Conservation (phyloP, 2,888 invertebrate genomes). For the Epistrophe grossulariae region DNA sequence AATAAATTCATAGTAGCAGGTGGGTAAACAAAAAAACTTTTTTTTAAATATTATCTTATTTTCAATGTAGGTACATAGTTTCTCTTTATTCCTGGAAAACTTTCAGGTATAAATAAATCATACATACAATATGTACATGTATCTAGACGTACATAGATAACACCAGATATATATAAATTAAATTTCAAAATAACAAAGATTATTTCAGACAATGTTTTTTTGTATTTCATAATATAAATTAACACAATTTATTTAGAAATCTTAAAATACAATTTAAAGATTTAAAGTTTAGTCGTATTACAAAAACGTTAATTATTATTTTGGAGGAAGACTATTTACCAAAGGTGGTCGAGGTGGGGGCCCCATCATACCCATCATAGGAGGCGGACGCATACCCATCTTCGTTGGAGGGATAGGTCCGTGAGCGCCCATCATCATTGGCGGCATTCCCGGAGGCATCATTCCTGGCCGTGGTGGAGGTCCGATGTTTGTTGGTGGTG, state of each 20-base stretch:
- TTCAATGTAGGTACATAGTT: too few species aligned
- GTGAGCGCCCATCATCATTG: slow-evolving; percentile 89
- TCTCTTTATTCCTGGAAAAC: too few species aligned
- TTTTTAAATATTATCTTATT: too few species aligned
- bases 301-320: slow-evolving; percentile 73
- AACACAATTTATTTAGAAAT: slow-evolving; percentile 21
- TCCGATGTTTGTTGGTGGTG: slow-evolving; percentile 88
- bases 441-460: slow-evolving; percentile 87
- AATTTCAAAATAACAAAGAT: too few species aligned
- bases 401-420: slow-evolving; percentile 90
- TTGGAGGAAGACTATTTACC: slow-evolving; percentile 88
- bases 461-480: slow-evolving; percentile 87
- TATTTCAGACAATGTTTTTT: too few species aligned
- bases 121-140: too few species aligned
- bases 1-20: too few species aligned
- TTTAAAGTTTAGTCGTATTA: slow-evolving; percentile 29
- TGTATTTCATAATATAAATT: neutral
- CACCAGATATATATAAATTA: too few species aligned
- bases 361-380: slow-evolving; percentile 90
- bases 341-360: slow-evolving; percentile 89
- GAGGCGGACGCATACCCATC: slow-evolving; percentile 92
- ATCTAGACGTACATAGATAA: too few species aligned
- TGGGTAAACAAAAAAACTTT: too few species aligned
- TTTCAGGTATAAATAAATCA: too few species aligned
- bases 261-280: slow-evolving; percentile 49